These are phyloP conservation scores for Microdon myrmicae DNA, from an alignment of 2,888 invertebrate genomes.

Conservation along the genomic window DNA sequence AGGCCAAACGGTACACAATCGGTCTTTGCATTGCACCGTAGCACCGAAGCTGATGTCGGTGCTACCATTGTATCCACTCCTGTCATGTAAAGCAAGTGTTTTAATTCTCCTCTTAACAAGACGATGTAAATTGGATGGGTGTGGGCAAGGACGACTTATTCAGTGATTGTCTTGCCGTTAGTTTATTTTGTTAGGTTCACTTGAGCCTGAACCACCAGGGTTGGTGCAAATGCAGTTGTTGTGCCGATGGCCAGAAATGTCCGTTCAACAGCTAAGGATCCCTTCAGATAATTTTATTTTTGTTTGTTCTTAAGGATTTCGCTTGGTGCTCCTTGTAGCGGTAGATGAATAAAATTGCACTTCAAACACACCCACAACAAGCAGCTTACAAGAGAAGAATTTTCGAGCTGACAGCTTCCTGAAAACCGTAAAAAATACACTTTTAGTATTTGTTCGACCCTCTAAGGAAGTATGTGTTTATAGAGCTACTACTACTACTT, in stretches of 20 bases:
- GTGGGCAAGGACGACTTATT: constrained; percentile 37
- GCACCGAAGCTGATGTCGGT: constrained; percentile 42
- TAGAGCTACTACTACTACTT: too few species aligned
- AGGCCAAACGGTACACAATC: constrained; percentile 52
- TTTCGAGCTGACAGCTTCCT: constrained; percentile 46
- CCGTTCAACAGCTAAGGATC: constrained; percentile 3
- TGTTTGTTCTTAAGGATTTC: constrained; percentile 18
- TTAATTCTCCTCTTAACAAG: constrained; percentile 51
- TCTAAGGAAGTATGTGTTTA: too few species aligned
- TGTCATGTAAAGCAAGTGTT: constrained; percentile 57
- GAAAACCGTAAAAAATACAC: constrained; percentile 30
- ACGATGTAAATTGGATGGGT: constrained; percentile 5
- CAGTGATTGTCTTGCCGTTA: constrained; percentile 16
- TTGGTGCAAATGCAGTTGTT: constrained; percentile 22
- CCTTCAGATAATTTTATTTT: constrained; percentile 24
- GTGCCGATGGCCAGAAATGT: constrained; percentile 2
- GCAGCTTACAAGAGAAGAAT: constrained; percentile 18
- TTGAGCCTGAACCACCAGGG: constrained; percentile 37
- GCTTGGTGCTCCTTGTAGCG: constrained; percentile 7
- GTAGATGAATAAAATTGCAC: constrained; percentile 29
- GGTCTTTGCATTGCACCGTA: constrained; percentile 46
- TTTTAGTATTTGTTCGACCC: too few species aligned
- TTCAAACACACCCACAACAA: constrained; percentile 38
- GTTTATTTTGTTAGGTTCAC: constrained; percentile 19
- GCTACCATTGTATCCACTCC: constrained; percentile 51